Base-by-base conservation (phyloP, 2,113 vertebrate genomes). In the Pelodiscus sinensis region DNA sequence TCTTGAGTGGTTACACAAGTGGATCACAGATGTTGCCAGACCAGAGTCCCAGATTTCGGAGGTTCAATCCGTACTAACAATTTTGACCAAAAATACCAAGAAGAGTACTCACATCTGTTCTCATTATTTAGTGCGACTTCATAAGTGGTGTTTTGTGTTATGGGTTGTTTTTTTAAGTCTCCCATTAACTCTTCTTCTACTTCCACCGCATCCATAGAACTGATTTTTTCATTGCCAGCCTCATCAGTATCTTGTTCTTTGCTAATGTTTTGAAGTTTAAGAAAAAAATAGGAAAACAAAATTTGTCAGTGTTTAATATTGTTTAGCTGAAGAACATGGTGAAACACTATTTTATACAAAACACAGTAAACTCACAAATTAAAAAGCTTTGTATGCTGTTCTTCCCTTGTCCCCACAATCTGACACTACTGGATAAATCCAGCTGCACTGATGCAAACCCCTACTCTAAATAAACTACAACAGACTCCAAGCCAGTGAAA, bases 161-260 rank as follows among this genome's bases (percentile, higher is more conserved):
- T 56, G 25, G 2, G 31, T 16, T 56, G 60, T 55, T 44, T 91
- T 82, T 50, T 29, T 0, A 5, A 14, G 0, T 2, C 0, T 9
- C 15, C 57, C 2, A 2, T 29, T 2, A 89, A 10, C 24, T 2
- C 60, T 62, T 6, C 14, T 62, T 6, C 14, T 0, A 16, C 27
- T 78, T 51, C 31, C 55, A 81, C 0, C 35, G 0, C 16, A 2
- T 35, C 56, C 0, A 0, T 1, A 0, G 57, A 8, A 35, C 54
- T 84, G 1, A 0, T 8, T 11, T 29, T 54, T 29, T 88, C 73
- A 2, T 31, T 22, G 19, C 54, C 54, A 51, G 60, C 29, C 31
- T 14, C 78, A 16, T 3, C 8, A 6, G 12, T 38, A 0, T 79
- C 21, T 62, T 0, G 11, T 77, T 92, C 91, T 79, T 93, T 96